Percentiles rank a stretch among this genome's conserved stretches.
Evolutionary conservation across 2,888 invertebrate genomes (phyloP).

Genomic region (Apamea monoglypha): DNA sequence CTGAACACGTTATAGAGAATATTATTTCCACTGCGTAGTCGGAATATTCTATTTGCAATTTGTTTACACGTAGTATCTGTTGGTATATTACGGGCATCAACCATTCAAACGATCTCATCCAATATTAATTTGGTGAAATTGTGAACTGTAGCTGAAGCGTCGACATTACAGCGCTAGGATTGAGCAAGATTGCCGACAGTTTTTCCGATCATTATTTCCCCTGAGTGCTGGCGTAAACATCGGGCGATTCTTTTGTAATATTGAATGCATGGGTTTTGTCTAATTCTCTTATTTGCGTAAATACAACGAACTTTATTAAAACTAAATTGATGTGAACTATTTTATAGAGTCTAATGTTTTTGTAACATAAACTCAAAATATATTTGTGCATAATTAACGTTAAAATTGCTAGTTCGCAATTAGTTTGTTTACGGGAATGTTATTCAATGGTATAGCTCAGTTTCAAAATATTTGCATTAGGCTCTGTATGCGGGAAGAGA

Average conservation of each 20-base stretch:
- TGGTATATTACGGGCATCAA: conserved; percentile 50
- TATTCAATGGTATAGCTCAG: conserved; percentile 46
- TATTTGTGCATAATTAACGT: background rate
- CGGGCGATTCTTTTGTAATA: conserved; percentile 64
- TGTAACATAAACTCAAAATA: background rate
- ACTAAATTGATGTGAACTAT: background rate
- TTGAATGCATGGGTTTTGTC: conserved; percentile 67
- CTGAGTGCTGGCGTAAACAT: conserved; percentile 66
- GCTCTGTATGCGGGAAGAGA: conserved; percentile 62
- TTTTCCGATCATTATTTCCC: conserved; percentile 72
- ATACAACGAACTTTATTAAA: background rate
- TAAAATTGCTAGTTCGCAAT: conserved; percentile 9
- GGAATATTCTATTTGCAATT: conserved; percentile 45
- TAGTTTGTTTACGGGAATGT: conserved; percentile 35
- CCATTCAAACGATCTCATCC: conserved; percentile 62
- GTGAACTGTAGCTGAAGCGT: conserved; percentile 56
- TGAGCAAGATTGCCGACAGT: conserved; percentile 59
- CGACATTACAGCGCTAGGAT: conserved; percentile 48
- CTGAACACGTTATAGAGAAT: conserved; percentile 42
- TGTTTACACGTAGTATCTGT: conserved; percentile 45
- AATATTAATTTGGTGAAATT: conserved; percentile 64
- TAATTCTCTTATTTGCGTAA: conserved; percentile 50
- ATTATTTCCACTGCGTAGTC: conserved; percentile 40
- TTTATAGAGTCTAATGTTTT: background rate
- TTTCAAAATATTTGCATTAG: conserved; percentile 76